These are phyloP conservation scores for Notodonta ziczac DNA, from an alignment of 2,888 invertebrate species.

Conservation along the genomic window DNA sequence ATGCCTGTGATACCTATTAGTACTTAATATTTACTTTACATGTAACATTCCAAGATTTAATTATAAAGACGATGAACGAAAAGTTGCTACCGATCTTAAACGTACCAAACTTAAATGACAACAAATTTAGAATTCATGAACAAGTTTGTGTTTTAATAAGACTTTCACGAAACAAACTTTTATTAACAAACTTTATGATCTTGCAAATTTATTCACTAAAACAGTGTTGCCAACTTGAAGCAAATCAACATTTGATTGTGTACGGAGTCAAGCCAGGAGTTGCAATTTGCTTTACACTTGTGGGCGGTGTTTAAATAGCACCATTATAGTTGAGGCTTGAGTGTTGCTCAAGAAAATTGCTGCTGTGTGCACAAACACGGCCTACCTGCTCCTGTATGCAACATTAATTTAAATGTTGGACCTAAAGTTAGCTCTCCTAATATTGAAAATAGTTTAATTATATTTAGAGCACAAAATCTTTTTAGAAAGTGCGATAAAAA, in stretches of 20 bases:
- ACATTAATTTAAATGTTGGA: background rate
- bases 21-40: background rate
- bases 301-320: conserved; percentile 81
- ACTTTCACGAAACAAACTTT: conserved; percentile 24
- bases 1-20: background rate
- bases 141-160: conserved; percentile 6
- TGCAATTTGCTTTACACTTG: conserved; percentile 79
- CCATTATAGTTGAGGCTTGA: conserved; percentile 73
- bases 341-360: conserved; percentile 77
- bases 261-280: conserved; percentile 74
- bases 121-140: conserved; percentile 14
- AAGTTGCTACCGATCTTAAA: background rate
- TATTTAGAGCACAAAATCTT: too few relatives aligned
- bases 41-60: background rate
- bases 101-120: conserved; percentile 5
- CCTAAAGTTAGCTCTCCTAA: background rate
- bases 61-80: background rate
- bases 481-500: too few relatives aligned
- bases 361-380: conserved; percentile 59
- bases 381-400: conserved; percentile 1
- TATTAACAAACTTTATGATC: conserved; percentile 59
- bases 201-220: conserved; percentile 77
- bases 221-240: conserved; percentile 70
- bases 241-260: conserved; percentile 82
- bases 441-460: too few relatives aligned